Conservation (phyloP, 2,113 vertebrate genomes). For the Todiramphus chloris region DNA sequence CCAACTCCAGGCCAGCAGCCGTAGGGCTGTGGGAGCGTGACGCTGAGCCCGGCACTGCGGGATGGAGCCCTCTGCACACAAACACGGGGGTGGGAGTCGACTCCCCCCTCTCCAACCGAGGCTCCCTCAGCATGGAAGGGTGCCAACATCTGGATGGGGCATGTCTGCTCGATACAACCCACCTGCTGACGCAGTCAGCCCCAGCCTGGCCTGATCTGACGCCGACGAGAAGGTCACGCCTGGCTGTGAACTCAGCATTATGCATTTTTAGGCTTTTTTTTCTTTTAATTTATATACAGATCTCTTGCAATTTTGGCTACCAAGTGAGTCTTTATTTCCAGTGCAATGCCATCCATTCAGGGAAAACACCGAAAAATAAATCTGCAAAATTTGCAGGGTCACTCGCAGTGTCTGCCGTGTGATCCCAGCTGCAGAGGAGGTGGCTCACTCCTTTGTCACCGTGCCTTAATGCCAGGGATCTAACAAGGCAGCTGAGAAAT, state of each 20-base stretch:
- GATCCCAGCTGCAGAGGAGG: background rate
- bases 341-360: background rate
- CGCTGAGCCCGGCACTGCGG: rapidly evolving
- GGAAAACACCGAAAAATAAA: background rate
- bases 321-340: background rate
- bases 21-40: rapidly evolving
- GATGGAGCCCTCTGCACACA: background rate
- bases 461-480: background rate
- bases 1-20: background rate
- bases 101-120: rapidly evolving
- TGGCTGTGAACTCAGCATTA: background rate
- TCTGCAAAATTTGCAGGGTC: background rate
- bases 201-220: background rate
- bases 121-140: background rate
- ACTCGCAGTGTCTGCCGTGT: background rate
- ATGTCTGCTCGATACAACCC: background rate
- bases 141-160: background rate
- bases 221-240: background rate
- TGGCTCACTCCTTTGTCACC: background rate
- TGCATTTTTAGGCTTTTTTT: background rate
- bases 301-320: background rate
- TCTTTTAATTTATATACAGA: background rate
- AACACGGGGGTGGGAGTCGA: rapidly evolving
- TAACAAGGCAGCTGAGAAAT: background rate
- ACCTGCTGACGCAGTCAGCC: rapidly evolving